These are phyloP conservation scores for Baryphthengus martii DNA, from an alignment of 2,113 vertebrate species.

Conservation along the genomic window DNA sequence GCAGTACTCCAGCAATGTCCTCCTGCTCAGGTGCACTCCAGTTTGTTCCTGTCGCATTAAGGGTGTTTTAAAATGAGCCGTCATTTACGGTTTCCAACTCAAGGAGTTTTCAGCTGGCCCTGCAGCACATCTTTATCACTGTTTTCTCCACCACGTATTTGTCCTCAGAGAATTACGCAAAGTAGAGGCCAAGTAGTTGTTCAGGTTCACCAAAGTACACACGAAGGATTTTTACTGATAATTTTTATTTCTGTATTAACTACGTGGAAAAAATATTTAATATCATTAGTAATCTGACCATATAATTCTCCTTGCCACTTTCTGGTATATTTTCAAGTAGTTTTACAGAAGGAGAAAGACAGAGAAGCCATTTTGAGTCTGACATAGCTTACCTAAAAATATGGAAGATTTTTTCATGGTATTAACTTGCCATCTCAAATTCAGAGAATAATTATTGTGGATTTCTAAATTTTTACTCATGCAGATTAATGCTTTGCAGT, in stretches of 20 bases:
- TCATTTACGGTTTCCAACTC: neutral
- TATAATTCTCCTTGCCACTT: neutral
- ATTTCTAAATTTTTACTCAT: neutral
- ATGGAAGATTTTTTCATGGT: neutral
- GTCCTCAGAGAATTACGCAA: conserved; percentile 16
- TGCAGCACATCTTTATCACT: neutral
- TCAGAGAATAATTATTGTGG: neutral
- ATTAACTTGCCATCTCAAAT: neutral
- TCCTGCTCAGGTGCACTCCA: neutral
- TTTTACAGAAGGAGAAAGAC: neutral
- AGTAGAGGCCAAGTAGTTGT: neutral
- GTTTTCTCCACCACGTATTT: neutral
- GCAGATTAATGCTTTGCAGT: neutral
- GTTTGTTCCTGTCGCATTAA: neutral
- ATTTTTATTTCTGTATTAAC: neutral
- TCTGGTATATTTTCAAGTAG: neutral
- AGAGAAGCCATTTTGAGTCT: neutral
- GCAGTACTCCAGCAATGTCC: neutral
- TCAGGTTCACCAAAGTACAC: conserved; percentile 28
- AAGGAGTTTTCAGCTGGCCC: neutral
- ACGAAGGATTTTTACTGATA: conserved; percentile 31
- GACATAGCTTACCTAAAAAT: neutral
- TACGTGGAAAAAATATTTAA: neutral
- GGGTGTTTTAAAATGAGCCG: neutral
- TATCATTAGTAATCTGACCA: neutral